Evolutionary conservation across 2,113 vertebrate genomes (phyloP), one percentile per base, ranked within the genome.

Genomic region (Chloropsis hardwickii): DNA sequence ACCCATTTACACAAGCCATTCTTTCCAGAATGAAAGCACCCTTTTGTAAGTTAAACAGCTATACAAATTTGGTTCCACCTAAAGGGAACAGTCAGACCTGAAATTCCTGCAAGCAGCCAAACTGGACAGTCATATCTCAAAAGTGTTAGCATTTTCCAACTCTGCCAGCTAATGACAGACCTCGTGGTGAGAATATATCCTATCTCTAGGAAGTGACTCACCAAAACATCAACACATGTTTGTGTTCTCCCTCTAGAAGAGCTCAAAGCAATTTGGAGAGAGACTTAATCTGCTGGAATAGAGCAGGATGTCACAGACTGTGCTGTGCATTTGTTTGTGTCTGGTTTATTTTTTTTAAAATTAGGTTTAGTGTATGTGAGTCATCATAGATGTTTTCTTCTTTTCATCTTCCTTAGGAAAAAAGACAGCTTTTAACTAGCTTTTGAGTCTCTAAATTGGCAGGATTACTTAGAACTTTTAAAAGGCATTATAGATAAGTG

Each of bases 141-240:
- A 33, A 50, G 4, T 14, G 9, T 53, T 24, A 29, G 1, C 6
- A 33, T 81, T 87, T 83, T 81, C 17, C 65, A 65, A 2, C 33
- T 80, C 58, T 66, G 71, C 18, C 44, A 61, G 37, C 12, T 85
- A 61, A 57, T 44, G 42, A 10, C 24, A 74, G 18, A 39, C 5
- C 23, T 23, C 31, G 19, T 22, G 25, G 42, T n/a, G n/a, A 76
- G 35, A 72, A 39, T 15, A 28, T 2, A 61, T 13, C 18, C 24
- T 56, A 25, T 40, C 12, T 48, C 11, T 24, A 48, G 31, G 82
- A 92, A 79, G 17, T 27, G 25, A 58, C 51, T 90, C 39, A 88
- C 28, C 61, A 54, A 57, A 92, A 74, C 33, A n/a, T 62, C 0
- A 0, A n/a, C 31, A 19, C 37, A 22, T 23, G 4, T 42, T 14